Conservation (phyloP, 2,888 invertebrate genomes). For the Trachelus troglodyta region DNA sequence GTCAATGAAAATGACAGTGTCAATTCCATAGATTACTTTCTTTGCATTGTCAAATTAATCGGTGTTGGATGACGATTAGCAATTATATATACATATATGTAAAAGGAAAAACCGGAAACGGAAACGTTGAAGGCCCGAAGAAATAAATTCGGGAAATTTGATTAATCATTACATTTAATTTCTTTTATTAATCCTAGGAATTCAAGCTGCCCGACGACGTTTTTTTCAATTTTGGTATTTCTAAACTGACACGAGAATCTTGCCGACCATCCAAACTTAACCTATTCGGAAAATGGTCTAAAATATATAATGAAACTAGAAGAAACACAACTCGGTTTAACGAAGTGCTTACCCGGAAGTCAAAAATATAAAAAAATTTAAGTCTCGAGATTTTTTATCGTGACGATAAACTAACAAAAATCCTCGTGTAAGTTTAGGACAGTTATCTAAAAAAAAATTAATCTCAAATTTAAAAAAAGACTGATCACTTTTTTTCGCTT, state of each 20-base stretch:
- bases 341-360: background rate
- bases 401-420: background rate
- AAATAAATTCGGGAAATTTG: background rate
- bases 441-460: background rate
- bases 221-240: background rate
- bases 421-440: background rate
- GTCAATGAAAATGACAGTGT: slow-evolving; percentile 30
- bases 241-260: background rate
- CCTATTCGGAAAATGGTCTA: too few relatives aligned
- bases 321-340: slow-evolving; percentile 1
- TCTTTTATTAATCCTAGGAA: slow-evolving; percentile 23
- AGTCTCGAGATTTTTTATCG: slow-evolving; percentile 1
- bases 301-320: background rate
- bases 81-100: background rate
- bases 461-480: background rate
- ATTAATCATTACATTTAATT: slow-evolving; percentile 1
- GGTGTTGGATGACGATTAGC: too few relatives aligned
- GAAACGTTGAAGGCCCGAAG: background rate
- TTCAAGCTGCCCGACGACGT: slow-evolving; percentile 47
- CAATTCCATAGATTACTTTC: slow-evolving; percentile 30
- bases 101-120: background rate
- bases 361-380: background rate
- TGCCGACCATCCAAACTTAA: background rate
- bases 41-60: background rate
- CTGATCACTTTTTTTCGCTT: background rate